Base-by-base conservation (phyloP, 1,140 invertebrate species). In the Metaphire vulgaris region DNA sequence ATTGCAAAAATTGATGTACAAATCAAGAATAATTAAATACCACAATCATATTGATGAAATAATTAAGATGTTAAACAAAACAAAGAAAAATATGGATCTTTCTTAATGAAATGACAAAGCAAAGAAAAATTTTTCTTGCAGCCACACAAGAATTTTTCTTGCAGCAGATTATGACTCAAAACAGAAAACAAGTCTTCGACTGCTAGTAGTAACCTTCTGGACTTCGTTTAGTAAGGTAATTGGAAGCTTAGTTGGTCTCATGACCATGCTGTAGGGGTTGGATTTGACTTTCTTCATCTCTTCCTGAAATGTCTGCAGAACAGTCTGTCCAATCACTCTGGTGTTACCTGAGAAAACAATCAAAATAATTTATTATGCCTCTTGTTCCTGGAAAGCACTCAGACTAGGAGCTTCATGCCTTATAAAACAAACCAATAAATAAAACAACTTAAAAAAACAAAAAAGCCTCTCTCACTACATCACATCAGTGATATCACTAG, bases 221-320 rank as follows among this genome's bases (percentile, higher is more conserved):
- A 91, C 93, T 87, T 99, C 96, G 87, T 98, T 95, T 0, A 99
- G 88, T 33, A 99, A 88, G 0, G 95, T 95, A 28, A 99, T 91
- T 0, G 98, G 98, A 34, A 99, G 88, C 81, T 93, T 93, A 0
- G 97, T 96, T 16, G 95, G 94, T 85, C 92, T 95, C 94, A 99
- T 96, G 2, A 99, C 90, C 31, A 99, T 92, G 85, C 98, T 93
- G 85, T 98, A 99, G 0, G 97, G 97, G 88, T 99, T 95, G 82
- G 92, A 95, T 67, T 96, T 89, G 32, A 92, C 96, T 81, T 93
- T 93, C 34, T 93, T 94, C 82, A 99, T 90, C 87, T 98, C 95
- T 72, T 93, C 92, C 88, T 99, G 96, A 85, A 99, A 99, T 81
- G 94, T 96, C 88, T 99, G 97, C 32, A 99, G 86, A 1, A 95